Evolutionary conservation across 2,888 invertebrate genomes (phyloP), one percentile per base, ranked within the genome.

Genomic region (Leistus spinibarbis): DNA sequence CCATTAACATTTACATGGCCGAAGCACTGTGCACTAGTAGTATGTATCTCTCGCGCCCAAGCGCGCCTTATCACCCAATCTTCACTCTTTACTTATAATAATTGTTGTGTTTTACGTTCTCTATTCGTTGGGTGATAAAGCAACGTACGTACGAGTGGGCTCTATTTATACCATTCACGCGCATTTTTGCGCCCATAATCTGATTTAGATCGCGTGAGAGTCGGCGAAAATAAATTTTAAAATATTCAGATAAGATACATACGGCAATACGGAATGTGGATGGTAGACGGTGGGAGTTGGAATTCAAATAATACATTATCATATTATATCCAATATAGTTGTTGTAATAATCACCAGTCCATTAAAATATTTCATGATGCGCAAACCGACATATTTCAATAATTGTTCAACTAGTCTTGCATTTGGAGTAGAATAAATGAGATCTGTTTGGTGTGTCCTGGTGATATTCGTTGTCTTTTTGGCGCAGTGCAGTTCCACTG

Each of bases 401-500:
- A n/a, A n/a, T n/a, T n/a, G n/a, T n/a, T n/a, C n/a, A n/a, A n/a
- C n/a, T n/a, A n/a, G n/a, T n/a, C n/a, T n/a, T n/a, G n/a, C n/a
- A n/a, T n/a, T n/a, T n/a, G n/a, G n/a, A n/a, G n/a, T n/a, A n/a
- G n/a, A n/a, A n/a, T n/a, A n/a, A n/a, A n/a, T n/a, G n/a, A n/a
- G n/a, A n/a, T n/a, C n/a, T n/a, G n/a, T n/a, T n/a, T n/a, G n/a
- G n/a, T n/a, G n/a, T n/a, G 7, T 4, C 24, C 24, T 7, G 24
- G 7, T 24, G 24, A 24, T 24, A 24, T 24, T 24, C n/a, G 23
- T 40, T 57, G 22, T 76, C 54, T 56, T 27, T 67, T 64, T 75
- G 69, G 77, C 73, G 77, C 76, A 75, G 73, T 75, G 70, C 74
- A 73, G 76, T 76, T 40, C 66, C 54, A 77, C 67, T 75, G 83